phyloP scores from a whole-genome alignment of 2,113 vertebrate species.

The Sisor rabdophorus region DNA sequence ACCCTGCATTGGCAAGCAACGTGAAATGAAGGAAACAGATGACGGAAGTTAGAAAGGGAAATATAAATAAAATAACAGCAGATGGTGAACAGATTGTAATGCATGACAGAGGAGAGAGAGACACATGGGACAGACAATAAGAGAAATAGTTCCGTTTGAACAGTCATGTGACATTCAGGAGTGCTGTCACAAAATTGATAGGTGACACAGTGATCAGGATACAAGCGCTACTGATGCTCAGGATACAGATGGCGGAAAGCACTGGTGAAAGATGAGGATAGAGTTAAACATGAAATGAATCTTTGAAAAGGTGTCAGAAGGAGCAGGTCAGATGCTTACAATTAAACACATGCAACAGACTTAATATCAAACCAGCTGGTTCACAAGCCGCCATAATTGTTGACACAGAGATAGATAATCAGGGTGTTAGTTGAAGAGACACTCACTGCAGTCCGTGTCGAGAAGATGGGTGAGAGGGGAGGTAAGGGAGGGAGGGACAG shows the following conservation, averaged over 20 bases:
- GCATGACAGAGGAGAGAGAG: conserved; percentile 24
- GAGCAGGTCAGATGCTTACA: not conserved
- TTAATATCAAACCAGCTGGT: not conserved
- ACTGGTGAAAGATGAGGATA: not conserved
- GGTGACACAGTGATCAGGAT: not conserved
- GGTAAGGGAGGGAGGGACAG: conserved; percentile 77
- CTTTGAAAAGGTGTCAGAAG: not conserved
- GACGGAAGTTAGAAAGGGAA: conserved; percentile 29
- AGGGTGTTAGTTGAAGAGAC: conserved; percentile 13
- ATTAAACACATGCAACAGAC: not conserved
- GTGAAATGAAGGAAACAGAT: conserved; percentile 35
- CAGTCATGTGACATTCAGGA: not conserved
- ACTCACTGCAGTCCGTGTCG: conserved; percentile 88
- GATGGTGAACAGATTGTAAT: not conserved
- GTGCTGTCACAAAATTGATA: not conserved
- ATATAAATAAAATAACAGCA: not conserved
- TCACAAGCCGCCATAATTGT: not conserved
- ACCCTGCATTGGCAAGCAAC: conserved; percentile 35
- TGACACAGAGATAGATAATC: conserved; percentile 1
- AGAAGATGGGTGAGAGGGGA: conserved; percentile 76
- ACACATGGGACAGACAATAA: not conserved
- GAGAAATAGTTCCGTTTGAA: conserved; percentile 10
- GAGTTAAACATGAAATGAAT: not conserved
- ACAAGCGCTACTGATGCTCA: not conserved
- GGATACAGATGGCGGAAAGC: not conserved